Base-by-base conservation (phyloP, 2,888 invertebrate genomes). In the Cyrtodaria siliqua region DNA sequence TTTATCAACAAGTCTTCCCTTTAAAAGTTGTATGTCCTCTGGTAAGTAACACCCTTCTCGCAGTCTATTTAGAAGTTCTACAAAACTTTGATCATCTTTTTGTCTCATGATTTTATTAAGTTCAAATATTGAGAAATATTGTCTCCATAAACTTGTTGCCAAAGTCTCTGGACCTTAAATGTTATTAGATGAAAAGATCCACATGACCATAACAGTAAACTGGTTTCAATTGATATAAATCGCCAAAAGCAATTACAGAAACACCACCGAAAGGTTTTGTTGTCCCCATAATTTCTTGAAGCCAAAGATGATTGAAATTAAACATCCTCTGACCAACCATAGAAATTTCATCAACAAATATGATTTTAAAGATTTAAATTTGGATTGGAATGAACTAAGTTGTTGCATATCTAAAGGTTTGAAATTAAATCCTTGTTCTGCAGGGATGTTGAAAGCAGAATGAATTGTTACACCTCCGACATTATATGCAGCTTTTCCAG, bases 1-100 rank as follows among this genome's bases (percentile, higher is more conserved):
- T 33, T 4, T 4, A 33, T 4, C 12, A 8, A 33, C 33, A 33
- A 4, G 33, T 9, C 4, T 33, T 33, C 33, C n/a, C n/a, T n/a
- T 33, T 8, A 33, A 33, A 33, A 12, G 4, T 33, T 33, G 6
- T 9, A 33, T 44, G 23, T 52, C 52, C 6, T 52, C 6, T 8
- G 4, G 3, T 6, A 23, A 20, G 23, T 9, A 23, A 24, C 23
- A 20, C 4, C 24, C 24, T 23, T 73, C 62, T 47, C 82, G 55
- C 24, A 82, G 29, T 42, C 79, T 53, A 53, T 82, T 82, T 18
- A 82, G 38, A 1, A 82, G 49, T 18, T 70, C 29, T 20, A 79
- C 82, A 77, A 79, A 82, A n/a, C 52, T 18, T n/a, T 24, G 4
- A 24, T 70, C 67, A 64, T 80, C 77, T 60, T 79, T 79, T 42